Percentiles rank a stretch among this genome's conserved stretches.
Evolutionary conservation across 2,888 invertebrate species (phyloP).

Genomic region (Heliothis peltigera): DNA sequence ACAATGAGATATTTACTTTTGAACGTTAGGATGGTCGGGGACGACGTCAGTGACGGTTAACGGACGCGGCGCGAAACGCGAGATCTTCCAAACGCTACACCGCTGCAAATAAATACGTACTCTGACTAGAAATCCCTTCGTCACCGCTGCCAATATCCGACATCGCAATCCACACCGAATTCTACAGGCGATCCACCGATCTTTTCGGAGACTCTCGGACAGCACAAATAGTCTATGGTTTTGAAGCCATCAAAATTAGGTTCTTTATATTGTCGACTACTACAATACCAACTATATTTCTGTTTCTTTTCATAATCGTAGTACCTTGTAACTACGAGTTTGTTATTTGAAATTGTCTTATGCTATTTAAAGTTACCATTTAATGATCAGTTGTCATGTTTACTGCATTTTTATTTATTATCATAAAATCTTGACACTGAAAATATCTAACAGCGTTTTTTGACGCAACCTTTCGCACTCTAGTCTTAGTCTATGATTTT

Average conservation of each 20-base stretch:
- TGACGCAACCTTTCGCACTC: constrained; percentile 27
- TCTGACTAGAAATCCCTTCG: constrained; percentile 94
- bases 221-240: constrained; percentile 84
- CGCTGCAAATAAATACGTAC: constrained; percentile 90
- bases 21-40: constrained; percentile 77
- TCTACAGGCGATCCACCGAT: constrained; percentile 88
- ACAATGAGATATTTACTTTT: constrained; percentile 89
- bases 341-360: not conserved
- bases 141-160: constrained; percentile 95
- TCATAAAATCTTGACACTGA: constrained; percentile 22
- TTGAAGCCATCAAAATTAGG: constrained; percentile 82
- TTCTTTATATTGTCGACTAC: constrained; percentile 63
- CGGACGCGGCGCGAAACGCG: constrained; percentile 72
- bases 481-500: constrained; percentile 66
- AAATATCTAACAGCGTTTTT: constrained; percentile 63
- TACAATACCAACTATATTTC: not conserved
- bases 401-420: not conserved
- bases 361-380: not conserved
- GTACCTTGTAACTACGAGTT: not conserved
- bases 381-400: not conserved
- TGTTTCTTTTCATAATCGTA: not conserved
- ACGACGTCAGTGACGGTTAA: constrained; percentile 72
- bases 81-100: constrained; percentile 67
- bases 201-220: constrained; percentile 81
- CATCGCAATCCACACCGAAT: constrained; percentile 91